Evolutionary conservation across 2,888 invertebrate species (phyloP).

Genomic region (Saturnia japonica): DNA sequence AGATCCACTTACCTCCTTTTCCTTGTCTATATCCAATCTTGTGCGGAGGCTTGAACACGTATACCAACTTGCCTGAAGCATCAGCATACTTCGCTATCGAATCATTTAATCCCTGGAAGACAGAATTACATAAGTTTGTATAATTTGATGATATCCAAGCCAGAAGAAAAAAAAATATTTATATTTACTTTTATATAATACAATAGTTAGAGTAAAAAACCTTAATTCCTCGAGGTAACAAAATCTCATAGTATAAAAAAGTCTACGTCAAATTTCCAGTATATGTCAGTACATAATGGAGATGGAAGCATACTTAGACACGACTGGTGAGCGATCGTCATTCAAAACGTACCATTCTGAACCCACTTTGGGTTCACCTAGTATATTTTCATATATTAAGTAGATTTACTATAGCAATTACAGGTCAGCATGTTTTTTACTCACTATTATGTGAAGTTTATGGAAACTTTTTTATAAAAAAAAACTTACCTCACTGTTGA

Average conservation of each 20-base stretch:
- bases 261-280: no score
- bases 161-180: neutral
- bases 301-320: no score
- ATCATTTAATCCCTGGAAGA: slow-evolving; percentile 37
- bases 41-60: slow-evolving; percentile 29
- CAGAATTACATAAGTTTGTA: neutral
- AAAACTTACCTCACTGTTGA: slow-evolving; percentile 25
- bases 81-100: slow-evolving; percentile 31
- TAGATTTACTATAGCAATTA: no score
- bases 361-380: no score
- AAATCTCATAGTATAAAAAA: no score
- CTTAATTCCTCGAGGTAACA: no score
- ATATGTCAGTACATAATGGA: no score
- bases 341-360: no score
- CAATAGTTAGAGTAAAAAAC: no score
- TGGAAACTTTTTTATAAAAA: neutral
- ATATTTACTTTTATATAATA: no score
- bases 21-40: slow-evolving; percentile 12
- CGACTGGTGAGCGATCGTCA: no score
- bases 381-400: no score
- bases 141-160: neutral
- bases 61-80: slow-evolving; percentile 34
- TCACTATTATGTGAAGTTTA: neutral
- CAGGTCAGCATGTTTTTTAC: neutral
- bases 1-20: slow-evolving; percentile 15